Conservation (phyloP, 2,888 invertebrate species). For the Diaprepes abbreviatus region DNA sequence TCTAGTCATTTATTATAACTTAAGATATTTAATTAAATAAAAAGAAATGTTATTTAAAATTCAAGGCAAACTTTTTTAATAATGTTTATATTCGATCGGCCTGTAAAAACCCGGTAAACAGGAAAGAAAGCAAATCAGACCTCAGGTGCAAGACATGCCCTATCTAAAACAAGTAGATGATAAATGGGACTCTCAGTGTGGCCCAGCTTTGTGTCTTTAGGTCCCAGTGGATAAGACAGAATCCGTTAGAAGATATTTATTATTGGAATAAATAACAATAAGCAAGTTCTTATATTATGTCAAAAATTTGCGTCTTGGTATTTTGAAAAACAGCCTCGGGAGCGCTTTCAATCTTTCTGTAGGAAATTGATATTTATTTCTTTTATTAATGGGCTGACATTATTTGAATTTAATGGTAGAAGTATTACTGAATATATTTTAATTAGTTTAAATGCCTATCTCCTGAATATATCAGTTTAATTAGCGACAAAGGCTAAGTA, state of each 20-base stretch:
- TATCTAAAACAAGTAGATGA: slow-evolving; percentile 36
- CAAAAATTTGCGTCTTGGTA: slow-evolving; percentile 58
- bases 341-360: slow-evolving; percentile 11
- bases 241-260: slow-evolving; percentile 61
- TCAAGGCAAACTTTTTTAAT: not conserved
- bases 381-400: too few relatives aligned
- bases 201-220: slow-evolving; percentile 35
- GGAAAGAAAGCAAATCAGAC: slow-evolving; percentile 4
- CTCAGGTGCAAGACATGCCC: slow-evolving; percentile 39
- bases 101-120: not conserved
- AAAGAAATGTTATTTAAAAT: not conserved
- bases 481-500: too few relatives aligned
- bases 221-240: slow-evolving; percentile 43
- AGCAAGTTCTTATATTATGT: slow-evolving; percentile 64
- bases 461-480: too few relatives aligned
- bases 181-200: slow-evolving; percentile 45
- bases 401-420: too few relatives aligned
- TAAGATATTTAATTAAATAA: too few relatives aligned
- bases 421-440: too few relatives aligned
- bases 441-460: too few relatives aligned
- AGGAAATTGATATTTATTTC: too few relatives aligned
- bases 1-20: not conserved
- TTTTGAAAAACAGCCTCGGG: slow-evolving; percentile 46
- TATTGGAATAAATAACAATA: slow-evolving; percentile 66
- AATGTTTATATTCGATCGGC: not conserved